Conservation (phyloP, 1,140 invertebrate species). For the Carposina sasakii region DNA sequence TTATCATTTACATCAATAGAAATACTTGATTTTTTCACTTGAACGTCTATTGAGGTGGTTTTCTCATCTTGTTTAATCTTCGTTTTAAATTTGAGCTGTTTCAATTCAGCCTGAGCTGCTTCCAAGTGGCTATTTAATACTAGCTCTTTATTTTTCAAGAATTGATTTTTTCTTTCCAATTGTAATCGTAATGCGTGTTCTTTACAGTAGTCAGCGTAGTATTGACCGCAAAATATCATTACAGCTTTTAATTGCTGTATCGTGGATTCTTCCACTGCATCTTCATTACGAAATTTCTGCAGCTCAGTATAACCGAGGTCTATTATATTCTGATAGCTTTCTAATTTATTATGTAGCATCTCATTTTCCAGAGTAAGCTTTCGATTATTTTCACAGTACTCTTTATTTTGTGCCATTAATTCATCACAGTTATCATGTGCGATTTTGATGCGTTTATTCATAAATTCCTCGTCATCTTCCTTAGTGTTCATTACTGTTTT, state of each 20-base stretch:
- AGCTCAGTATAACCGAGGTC: conserved; percentile 23
- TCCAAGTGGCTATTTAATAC: conserved; percentile 27
- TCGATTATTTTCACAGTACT: conserved; percentile 13
- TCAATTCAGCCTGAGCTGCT: conserved; percentile 19
- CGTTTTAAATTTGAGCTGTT: conserved; percentile 17
- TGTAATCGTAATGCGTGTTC: conserved; percentile 19
- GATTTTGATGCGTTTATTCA: conserved; percentile 16
- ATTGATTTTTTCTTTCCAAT: conserved; percentile 32
- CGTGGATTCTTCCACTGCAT: conserved; percentile 1
- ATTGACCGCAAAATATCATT: conserved; percentile 28
- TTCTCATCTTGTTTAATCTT: conserved; percentile 12
- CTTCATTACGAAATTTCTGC: conserved; percentile 22
- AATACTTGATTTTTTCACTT: conserved; percentile 2
- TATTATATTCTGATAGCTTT: conserved; percentile 23
- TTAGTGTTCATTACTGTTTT: conserved; percentile 24
- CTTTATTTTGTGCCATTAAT: conserved; percentile 16
- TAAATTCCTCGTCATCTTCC: conserved; percentile 19
- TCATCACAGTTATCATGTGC: conserved; percentile 16
- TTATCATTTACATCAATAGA: background rate
- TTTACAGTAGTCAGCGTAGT: conserved; percentile 26
- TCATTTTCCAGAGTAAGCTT: conserved; percentile 20
- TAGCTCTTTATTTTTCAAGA: conserved; percentile 29
- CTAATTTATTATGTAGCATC: conserved; percentile 17
- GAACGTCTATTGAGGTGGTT: conserved; percentile 7
- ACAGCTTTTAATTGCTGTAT: conserved; percentile 28